phyloP scores from a whole-genome alignment of 2,797 vertebrate genomes.

The Lithobates pipiens region DNA sequence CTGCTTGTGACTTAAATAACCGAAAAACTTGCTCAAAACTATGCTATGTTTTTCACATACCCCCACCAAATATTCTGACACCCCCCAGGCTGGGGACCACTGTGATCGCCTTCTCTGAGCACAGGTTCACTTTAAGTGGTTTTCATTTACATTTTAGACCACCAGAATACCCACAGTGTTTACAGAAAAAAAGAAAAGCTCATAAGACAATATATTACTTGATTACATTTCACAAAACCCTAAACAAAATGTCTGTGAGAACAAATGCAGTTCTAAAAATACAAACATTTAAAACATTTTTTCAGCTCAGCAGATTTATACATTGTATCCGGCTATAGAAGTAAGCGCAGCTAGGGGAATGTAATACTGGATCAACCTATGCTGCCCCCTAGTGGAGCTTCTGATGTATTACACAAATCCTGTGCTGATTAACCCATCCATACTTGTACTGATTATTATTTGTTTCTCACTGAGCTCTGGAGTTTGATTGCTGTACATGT shows the following conservation, averaged over 20 bases:
- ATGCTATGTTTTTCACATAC: too few relatives aligned
- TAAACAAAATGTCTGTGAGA: neutral
- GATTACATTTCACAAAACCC: neutral
- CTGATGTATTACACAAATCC: neutral
- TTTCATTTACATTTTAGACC: too few relatives aligned
- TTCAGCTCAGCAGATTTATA: neutral
- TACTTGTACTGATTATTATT: neutral
- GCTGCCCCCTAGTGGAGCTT: conserved; percentile 34
- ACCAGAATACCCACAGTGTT: neutral
- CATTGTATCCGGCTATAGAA: neutral
- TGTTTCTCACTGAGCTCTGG: neutral
- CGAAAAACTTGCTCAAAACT: too few relatives aligned
- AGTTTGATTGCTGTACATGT: neutral
- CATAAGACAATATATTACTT: neutral
- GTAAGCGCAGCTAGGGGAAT: neutral
- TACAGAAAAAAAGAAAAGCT: neutral
- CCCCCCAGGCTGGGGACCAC: too few relatives aligned
- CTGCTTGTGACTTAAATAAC: too few relatives aligned
- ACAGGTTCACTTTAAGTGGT: too few relatives aligned
- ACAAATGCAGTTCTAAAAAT: neutral
- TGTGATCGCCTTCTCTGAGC: too few relatives aligned
- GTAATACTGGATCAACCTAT: conserved; percentile 9
- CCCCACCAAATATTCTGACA: too few relatives aligned
- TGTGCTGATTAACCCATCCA: neutral
- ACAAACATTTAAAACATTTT: neutral